Evolutionary conservation across 2,797 vertebrate species (phyloP).

Genomic region (Sebastes steindachneri): DNA sequence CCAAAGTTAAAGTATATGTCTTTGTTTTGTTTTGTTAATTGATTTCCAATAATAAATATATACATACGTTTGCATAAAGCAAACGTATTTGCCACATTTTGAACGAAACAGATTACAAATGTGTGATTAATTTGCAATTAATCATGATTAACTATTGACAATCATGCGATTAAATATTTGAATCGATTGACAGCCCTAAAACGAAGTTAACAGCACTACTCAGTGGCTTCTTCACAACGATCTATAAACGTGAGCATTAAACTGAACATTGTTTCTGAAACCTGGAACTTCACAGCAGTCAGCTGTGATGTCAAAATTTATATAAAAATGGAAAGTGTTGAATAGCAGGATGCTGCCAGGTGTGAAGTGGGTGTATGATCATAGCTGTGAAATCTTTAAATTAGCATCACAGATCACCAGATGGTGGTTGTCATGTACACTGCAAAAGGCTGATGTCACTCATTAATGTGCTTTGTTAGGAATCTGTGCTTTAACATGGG

Average conservation of each 20-base stretch:
- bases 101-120: no score
- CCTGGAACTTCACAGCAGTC: background rate
- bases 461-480: background rate
- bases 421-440: background rate
- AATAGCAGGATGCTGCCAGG: background rate
- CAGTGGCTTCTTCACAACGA: background rate
- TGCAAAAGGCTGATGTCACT: background rate
- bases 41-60: no score
- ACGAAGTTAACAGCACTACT: background rate
- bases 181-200: no score
- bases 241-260: background rate
- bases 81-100: no score
- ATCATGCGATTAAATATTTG: no score
- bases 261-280: background rate
- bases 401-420: background rate
- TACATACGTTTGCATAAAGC: no score
- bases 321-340: background rate
- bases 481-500: background rate
- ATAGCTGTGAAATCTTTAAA: background rate
- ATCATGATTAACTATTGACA: no score
- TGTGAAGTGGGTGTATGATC: conserved; percentile 14
- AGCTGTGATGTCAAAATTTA: background rate
- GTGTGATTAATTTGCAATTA: no score
- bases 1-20: no score
- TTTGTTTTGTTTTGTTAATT: no score